A percentile compares a stretch with the other conserved stretches of the same genome.
These are phyloP conservation scores for Thunnus maccoyii DNA, from an alignment of 2,113 vertebrate species.

Conservation along the genomic window DNA sequence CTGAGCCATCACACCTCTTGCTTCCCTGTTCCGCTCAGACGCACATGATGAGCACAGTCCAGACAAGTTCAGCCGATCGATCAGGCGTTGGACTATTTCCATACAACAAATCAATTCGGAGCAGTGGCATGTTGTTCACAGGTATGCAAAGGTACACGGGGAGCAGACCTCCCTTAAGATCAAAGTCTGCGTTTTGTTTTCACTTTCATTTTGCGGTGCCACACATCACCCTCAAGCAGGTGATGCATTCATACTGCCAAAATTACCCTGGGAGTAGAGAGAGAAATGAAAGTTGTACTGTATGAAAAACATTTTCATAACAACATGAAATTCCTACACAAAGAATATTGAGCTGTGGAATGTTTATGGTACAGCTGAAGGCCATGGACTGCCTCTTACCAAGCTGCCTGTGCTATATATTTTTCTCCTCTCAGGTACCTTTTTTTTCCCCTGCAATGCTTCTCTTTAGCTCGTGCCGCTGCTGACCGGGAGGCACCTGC, in stretches of 20 bases:
- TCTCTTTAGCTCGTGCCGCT: slow-evolving; percentile 1
- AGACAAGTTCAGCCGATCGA: slow-evolving; percentile 62
- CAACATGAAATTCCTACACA: slow-evolving; percentile 36
- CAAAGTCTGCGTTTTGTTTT: not conserved
- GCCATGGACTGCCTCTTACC: slow-evolving; percentile 36
- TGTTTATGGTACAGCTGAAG: slow-evolving; percentile 54
- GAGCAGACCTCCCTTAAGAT: not conserved
- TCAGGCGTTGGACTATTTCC: slow-evolving; percentile 50
- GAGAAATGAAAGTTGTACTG: slow-evolving; percentile 21
- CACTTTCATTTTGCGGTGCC: not conserved
- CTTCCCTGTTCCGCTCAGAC: slow-evolving; percentile 38
- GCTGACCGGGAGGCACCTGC: slow-evolving; percentile 58
- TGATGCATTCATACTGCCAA: slow-evolving; percentile 26
- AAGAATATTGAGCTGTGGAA: slow-evolving; percentile 44
- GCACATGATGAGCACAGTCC: slow-evolving; percentile 33
- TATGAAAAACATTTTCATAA: slow-evolving; percentile 51
- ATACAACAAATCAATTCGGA: slow-evolving; percentile 56
- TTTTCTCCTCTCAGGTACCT: slow-evolving; percentile 30
- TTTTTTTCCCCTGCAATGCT: slow-evolving; percentile 17
- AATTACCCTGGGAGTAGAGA: slow-evolving; percentile 21
- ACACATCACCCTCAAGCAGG: slow-evolving; percentile 13
- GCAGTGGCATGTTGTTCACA: slow-evolving; percentile 38
- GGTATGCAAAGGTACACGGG: slow-evolving; percentile 20
- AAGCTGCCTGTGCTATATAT: slow-evolving; percentile 36
- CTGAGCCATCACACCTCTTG: slow-evolving; percentile 17